Evolutionary conservation across 2,888 invertebrate genomes (phyloP).

Genomic region (Ormyrus labotus): DNA sequence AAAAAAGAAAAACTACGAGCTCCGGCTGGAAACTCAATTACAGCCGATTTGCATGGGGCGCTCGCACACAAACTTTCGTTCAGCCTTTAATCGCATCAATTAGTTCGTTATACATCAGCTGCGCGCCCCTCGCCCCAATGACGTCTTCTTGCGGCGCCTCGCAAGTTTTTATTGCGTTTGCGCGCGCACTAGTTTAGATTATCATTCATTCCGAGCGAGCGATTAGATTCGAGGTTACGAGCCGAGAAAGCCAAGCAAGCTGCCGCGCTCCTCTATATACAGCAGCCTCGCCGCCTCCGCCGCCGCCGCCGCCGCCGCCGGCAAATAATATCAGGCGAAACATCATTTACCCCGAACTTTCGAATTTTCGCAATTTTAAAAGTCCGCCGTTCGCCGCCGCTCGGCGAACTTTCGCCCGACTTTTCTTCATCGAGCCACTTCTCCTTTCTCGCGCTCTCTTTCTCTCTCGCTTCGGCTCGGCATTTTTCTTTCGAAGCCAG

Average conservation of each 20-base stretch:
- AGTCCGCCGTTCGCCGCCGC: conserved; percentile 18
- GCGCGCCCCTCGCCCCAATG: background rate
- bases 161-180: conserved; percentile 53
- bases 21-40: conserved; percentile 14
- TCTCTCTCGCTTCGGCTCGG: background rate
- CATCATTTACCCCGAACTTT: conserved; percentile 51
- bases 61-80: conserved; percentile 6
- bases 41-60: conserved; percentile 20
- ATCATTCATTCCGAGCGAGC: conserved; percentile 38
- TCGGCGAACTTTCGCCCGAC: background rate
- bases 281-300: background rate
- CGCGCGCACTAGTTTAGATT: conserved; percentile 41
- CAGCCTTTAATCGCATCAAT: conserved; percentile 39
- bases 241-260: conserved; percentile 1
- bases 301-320: conserved; percentile 17
- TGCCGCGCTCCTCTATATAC: background rate
- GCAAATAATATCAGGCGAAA: conserved; percentile 49
- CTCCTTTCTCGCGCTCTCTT: background rate
- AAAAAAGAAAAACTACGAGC: too few relatives aligned
- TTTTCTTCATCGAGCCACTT: background rate
- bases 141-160: background rate
- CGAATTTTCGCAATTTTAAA: conserved; percentile 54
- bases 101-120: conserved; percentile 35
- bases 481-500: conserved; percentile 38
- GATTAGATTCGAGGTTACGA: conserved; percentile 39